Percentiles rank a stretch among this genome's conserved stretches.
Evolutionary conservation across 2,888 invertebrate genomes (phyloP).

Genomic region (Cacoxenus indagator): DNA sequence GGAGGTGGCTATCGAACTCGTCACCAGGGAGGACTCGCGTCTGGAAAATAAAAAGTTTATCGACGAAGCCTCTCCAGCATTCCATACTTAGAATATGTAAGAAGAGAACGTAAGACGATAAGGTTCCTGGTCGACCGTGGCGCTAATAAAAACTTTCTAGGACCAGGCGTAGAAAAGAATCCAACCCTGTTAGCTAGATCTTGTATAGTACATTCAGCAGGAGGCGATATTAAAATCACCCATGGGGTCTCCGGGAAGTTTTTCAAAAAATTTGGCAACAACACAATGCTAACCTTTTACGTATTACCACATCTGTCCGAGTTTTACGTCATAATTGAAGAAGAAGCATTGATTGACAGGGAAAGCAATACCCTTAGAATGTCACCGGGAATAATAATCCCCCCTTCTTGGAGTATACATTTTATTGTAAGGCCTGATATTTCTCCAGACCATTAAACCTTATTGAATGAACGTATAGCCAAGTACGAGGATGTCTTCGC

Average conservation of each 20-base stretch:
- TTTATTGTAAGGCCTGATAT: neutral
- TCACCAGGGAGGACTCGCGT: neutral
- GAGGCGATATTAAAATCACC: too few species aligned
- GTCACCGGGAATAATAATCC: neutral
- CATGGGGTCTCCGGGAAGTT: too few species aligned
- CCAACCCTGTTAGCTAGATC: too few species aligned
- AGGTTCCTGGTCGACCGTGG: too few species aligned
- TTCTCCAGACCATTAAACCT: too few species aligned
- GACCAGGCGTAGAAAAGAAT: neutral
- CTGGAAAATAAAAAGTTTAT: slow-evolving; percentile 28
- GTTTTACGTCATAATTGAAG: neutral
- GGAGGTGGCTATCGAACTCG: neutral
- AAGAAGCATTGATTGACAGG: neutral
- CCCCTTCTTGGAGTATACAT: too few species aligned
- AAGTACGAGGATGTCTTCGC: slow-evolving; percentile 43
- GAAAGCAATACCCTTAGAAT: neutral
- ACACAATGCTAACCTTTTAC: too few species aligned
- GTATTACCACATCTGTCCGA: too few species aligned
- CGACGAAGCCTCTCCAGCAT: slow-evolving; percentile 22
- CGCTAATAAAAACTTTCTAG: neutral
- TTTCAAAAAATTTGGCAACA: neutral
- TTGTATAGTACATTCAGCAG: neutral
- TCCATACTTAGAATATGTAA: too few species aligned
- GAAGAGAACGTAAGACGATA: too few species aligned
- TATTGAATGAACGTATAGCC: too few species aligned